Evolutionary conservation across 2,113 vertebrate species (phyloP), one percentile per base, ranked within the genome.

Genomic region (Poeciliopsis turrubarensis): DNA sequence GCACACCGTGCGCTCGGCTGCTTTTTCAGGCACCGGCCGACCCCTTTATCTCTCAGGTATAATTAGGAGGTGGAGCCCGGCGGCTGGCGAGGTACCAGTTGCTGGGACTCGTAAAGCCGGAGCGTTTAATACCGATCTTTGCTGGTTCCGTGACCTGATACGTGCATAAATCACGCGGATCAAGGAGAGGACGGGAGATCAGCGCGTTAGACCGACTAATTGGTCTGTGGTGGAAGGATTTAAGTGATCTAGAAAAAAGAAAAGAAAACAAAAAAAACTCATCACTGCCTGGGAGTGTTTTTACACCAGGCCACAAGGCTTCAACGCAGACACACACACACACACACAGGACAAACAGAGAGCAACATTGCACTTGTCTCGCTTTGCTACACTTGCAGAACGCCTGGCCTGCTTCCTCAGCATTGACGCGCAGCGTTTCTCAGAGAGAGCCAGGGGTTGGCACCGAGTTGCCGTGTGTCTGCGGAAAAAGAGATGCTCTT

Each of bases 401-500:
- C 88, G 83, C 87, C 83, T 88, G 88, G 86, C 87, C 89, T 91
- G 89, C 84, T 91, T 3, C 91, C 89, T 91, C 89, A 87, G 81
- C 84, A 82, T 75, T n/a, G 73, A 90, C 84, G 87, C 62, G 80
- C 72, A 83, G 84, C 80, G 89, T 90, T 88, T 91, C 74, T 86
- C 80, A 73, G 86, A 77, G 84, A 31, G 27, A 82, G 75, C 71
- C 2, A 15, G 75, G 64, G 74, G 69, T 72, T 63, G 34, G 51
- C 75, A 65, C 78, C n/a, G 60, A 74, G 30, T 77, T 79, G 72
- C 73, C 79, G 73, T 74, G 70, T 78, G 77, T 68, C 15, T 57
- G 19, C 4, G 41, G 62, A 39, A 31, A 3, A 63, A 69, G 37
- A 60, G 41, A 80, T 37, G 54, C 34, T 77, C 65, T 37, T 37